Base-by-base conservation (phyloP, 1,140 invertebrate genomes). In the Camponotus floridanus region DNA sequence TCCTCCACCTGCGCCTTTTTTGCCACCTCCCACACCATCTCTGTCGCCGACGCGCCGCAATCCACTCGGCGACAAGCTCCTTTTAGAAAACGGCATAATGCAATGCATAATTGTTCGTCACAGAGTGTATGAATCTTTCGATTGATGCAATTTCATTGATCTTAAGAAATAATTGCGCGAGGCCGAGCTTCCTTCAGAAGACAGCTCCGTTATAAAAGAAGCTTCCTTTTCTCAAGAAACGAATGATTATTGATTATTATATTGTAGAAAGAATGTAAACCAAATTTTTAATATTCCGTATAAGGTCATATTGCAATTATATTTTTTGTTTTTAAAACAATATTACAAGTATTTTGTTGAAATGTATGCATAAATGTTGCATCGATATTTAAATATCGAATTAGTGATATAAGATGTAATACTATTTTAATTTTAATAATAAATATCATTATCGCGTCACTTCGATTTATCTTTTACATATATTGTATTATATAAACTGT, bases 1-100 rank as follows among this genome's bases (percentile, higher is more conserved):
- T 88, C 74, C 86, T 90, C 90, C 86, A 78, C 65, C 76, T 86
- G 84, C 86, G 86, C 76, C 55, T 79, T 88, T 92, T 79, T 86
- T 76, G 73, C 64, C 62, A 26, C 48, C 55, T 33, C 59, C 67
- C 68, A 61, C 79, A 42, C 26, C 62, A 13, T 33, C 64, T 70
- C 64, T 4, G 26, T 18, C 59, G 26, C 15, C 36, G 48, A 73
- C 73, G 79, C 67, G 62, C 7, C 3, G 45, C 59, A 51, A 85
- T 42, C 48, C 51, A 36, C 33, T 48, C 45, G 39, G 21, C 39
- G 21, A 81, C 36, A 59, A n/a, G 86, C 36, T 76, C 4, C 36
- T 68, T 79, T 74, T 79, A 45, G 39, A 67, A 51, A 9, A 39
- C 8, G 42, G 26, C 21, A 51, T 68, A 42, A 78, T 65, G 76